Evolutionary conservation across 2,888 invertebrate genomes (phyloP).

Genomic region (Ormyrus pomaceus): DNA sequence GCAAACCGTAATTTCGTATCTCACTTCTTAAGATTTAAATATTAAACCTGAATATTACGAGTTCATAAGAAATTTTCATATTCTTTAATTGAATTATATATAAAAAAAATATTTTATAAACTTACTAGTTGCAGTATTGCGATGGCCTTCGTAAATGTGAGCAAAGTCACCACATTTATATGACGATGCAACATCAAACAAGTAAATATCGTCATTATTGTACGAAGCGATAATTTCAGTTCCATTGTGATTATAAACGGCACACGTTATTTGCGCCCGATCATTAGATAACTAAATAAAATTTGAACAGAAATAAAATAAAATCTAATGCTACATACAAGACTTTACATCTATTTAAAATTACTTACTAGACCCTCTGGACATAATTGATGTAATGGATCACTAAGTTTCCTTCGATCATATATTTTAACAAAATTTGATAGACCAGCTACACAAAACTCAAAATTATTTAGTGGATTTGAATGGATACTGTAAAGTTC

Average conservation of each 20-base stretch:
- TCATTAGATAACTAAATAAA: conserved; percentile 66
- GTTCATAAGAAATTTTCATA: too few relatives aligned
- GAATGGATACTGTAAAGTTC: conserved; percentile 92
- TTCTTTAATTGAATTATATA: too few relatives aligned
- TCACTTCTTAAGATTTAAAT: too few relatives aligned
- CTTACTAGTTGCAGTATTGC: conserved; percentile 69
- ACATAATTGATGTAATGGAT: conserved; percentile 80
- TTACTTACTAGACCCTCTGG: conserved; percentile 78
- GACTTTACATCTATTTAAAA: conserved; percentile 11
- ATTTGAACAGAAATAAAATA: conserved; percentile 25
- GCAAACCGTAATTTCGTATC: too few relatives aligned
- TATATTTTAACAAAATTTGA: conserved; percentile 87
- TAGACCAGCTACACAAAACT: conserved; percentile 90
- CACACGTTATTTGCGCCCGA: conserved; percentile 87
- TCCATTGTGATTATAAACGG: conserved; percentile 94
- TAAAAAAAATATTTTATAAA: conserved; percentile 5
- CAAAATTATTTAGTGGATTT: conserved; percentile 86
- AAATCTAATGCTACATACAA: background rate
- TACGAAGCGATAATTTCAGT: conserved; percentile 94
- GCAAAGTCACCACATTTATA: conserved; percentile 75
- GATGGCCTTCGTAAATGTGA: conserved; percentile 82
- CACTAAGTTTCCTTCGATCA: conserved; percentile 81
- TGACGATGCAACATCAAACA: conserved; percentile 84
- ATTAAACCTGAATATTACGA: too few relatives aligned
- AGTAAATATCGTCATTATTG: conserved; percentile 94